Evolutionary conservation across 2,797 vertebrate genomes (phyloP).

Genomic region (Tadarida brasiliensis): DNA sequence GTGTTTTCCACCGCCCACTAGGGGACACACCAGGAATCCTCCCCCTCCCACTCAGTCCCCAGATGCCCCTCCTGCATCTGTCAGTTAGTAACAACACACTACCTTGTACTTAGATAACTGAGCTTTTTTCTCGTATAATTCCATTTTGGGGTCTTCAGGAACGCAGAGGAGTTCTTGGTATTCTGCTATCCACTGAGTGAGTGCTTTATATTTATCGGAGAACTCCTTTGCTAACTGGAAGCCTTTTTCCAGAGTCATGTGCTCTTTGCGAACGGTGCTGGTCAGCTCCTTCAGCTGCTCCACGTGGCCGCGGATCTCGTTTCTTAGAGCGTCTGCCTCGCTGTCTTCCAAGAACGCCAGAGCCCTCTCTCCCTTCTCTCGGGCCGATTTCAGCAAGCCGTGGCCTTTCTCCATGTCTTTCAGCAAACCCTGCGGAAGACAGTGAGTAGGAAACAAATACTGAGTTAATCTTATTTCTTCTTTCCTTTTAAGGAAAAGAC

Average conservation of each 20-base stretch:
- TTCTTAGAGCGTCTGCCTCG: slow-evolving; percentile 91
- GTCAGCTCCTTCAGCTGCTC: slow-evolving; percentile 93
- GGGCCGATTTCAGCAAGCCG: slow-evolving; percentile 92
- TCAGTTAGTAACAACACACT: neutral
- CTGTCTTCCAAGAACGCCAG: slow-evolving; percentile 91
- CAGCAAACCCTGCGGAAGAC: slow-evolving; percentile 87
- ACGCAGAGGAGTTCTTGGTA: slow-evolving; percentile 89
- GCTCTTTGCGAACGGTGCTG: slow-evolving; percentile 92
- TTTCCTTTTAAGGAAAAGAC: neutral
- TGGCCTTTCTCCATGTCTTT: slow-evolving; percentile 96
- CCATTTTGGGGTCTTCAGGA: slow-evolving; percentile 94
- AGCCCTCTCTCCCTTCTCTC: slow-evolving; percentile 93
- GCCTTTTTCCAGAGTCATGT: slow-evolving; percentile 92
- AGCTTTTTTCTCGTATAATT: slow-evolving; percentile 97
- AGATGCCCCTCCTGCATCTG: rapidly evolving
- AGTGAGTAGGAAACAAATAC: neutral
- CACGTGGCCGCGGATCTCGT: slow-evolving; percentile 90
- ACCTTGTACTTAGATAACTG: slow-evolving; percentile 98
- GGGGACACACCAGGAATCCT: neutral
- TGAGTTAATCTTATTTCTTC: neutral
- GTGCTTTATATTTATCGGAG: slow-evolving; percentile 94
- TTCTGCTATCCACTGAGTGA: slow-evolving; percentile 94
- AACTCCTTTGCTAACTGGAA: slow-evolving; percentile 95
- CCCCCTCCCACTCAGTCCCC: neutral
- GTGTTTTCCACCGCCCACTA: rapidly evolving